Percentiles rank a stretch among this genome's conserved stretches.
phyloP scores from a whole-genome alignment of 2,797 vertebrate genomes.

The Myripristis jacobus region DNA sequence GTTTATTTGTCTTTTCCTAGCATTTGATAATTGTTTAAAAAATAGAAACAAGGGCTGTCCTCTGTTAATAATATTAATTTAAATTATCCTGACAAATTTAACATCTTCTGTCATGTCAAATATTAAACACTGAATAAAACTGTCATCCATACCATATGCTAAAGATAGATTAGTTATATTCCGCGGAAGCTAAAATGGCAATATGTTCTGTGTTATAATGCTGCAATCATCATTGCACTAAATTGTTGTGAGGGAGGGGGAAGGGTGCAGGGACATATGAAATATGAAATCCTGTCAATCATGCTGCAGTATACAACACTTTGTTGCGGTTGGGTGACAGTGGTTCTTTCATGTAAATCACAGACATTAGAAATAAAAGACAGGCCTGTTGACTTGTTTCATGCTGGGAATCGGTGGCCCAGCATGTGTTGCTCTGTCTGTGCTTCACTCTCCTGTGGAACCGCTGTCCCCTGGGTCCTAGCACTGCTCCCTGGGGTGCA shows the following conservation, averaged over 20 bases:
- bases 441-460: conserved; percentile 83
- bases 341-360: conserved; percentile 84
- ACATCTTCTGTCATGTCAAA: background rate
- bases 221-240: conserved; percentile 73
- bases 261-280: conserved; percentile 69
- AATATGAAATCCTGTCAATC: conserved; percentile 84
- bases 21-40: background rate
- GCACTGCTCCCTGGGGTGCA: conserved; percentile 83
- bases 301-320: conserved; percentile 74
- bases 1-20: background rate
- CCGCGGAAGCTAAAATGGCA: conserved; percentile 61
- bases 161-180: conserved; percentile 55
- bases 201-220: conserved; percentile 71
- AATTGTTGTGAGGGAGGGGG: conserved; percentile 70
- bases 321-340: conserved; percentile 80
- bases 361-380: conserved; percentile 84
- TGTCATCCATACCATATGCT: conserved; percentile 32
- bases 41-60: background rate
- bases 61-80: conserved; percentile 7
- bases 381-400: conserved; percentile 84
- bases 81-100: conserved; percentile 23
- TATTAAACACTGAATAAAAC: conserved; percentile 3
- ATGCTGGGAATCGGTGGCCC: conserved; percentile 83
- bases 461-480: conserved; percentile 79
- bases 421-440: conserved; percentile 85